phyloP scores from a whole-genome alignment of 2,113 vertebrate genomes.

The Gallinago media region DNA sequence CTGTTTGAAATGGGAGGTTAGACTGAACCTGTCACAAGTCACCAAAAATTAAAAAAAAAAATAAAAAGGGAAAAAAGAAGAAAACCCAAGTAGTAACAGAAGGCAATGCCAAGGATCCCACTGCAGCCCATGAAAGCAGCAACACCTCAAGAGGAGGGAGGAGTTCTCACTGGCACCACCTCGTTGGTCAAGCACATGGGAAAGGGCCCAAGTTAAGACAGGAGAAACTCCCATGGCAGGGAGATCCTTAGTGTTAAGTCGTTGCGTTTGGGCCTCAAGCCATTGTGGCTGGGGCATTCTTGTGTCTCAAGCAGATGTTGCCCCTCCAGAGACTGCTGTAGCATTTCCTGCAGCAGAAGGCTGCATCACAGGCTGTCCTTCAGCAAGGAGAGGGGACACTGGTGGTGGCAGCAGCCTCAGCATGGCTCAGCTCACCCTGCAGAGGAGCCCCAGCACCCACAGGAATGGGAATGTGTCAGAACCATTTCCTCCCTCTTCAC shows the following conservation, averaged over 20 bases:
- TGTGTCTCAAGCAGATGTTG: fast-evolving
- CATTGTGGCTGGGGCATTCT: fast-evolving
- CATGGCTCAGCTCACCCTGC: neutral
- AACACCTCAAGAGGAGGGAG: neutral
- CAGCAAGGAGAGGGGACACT: fast-evolving
- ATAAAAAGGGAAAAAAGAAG: fast-evolving
- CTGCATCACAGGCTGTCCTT: neutral
- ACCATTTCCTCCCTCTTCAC: neutral
- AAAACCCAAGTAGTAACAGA: neutral
- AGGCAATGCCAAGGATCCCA: neutral
- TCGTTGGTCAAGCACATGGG: fast-evolving
- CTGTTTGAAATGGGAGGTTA: neutral
- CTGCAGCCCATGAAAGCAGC: neutral
- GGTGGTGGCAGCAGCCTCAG: neutral
- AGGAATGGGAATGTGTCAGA: fast-evolving
- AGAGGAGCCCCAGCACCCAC: neutral
- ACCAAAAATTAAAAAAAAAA: neutral
- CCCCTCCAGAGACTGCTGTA: neutral
- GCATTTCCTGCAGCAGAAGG: neutral
- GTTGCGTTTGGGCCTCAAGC: fast-evolving
- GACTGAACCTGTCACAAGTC: neutral
- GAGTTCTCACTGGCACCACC: fast-evolving
- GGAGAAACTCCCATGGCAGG: fast-evolving
- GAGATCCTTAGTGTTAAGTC: neutral
- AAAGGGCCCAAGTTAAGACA: neutral